Evolutionary conservation across 1,140 invertebrate species (phyloP).

Genomic region (Temnothorax curvispinosus): DNA sequence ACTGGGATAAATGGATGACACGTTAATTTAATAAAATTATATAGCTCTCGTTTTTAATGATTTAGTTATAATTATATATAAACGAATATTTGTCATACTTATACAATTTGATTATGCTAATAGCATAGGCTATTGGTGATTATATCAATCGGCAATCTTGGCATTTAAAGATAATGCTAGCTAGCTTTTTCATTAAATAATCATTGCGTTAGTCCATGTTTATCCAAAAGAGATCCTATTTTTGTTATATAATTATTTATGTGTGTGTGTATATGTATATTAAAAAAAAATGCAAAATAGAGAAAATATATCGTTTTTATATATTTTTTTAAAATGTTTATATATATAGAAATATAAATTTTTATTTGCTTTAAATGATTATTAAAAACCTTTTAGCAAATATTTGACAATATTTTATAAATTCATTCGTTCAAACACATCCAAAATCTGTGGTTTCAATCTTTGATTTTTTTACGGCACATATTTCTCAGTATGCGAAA

Average conservation of each 20-base stretch:
- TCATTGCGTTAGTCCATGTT: not conserved
- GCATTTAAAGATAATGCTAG: not conserved
- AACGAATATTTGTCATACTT: not conserved
- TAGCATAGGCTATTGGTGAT: not conserved
- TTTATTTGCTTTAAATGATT: not conserved
- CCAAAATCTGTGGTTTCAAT: not conserved
- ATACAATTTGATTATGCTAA: not conserved
- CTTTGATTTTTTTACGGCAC: not conserved
- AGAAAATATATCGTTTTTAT: not conserved
- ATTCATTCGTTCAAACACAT: not conserved
- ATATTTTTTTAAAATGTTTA: not conserved
- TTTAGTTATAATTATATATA: not conserved
- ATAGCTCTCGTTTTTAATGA: not conserved
- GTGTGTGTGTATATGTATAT: not conserved
- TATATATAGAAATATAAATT: not conserved
- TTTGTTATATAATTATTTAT: not conserved
- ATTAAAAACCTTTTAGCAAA: not conserved
- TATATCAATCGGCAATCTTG: not conserved
- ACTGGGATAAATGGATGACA: not conserved
- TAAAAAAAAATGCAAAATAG: not conserved
- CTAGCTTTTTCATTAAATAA: not conserved
- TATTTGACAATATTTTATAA: not conserved
- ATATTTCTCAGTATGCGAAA: not conserved
- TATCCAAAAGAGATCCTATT: not conserved
- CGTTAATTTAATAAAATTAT: not conserved